Base-by-base conservation (phyloP, 2,888 invertebrate genomes). In the Idaea aversata region DNA sequence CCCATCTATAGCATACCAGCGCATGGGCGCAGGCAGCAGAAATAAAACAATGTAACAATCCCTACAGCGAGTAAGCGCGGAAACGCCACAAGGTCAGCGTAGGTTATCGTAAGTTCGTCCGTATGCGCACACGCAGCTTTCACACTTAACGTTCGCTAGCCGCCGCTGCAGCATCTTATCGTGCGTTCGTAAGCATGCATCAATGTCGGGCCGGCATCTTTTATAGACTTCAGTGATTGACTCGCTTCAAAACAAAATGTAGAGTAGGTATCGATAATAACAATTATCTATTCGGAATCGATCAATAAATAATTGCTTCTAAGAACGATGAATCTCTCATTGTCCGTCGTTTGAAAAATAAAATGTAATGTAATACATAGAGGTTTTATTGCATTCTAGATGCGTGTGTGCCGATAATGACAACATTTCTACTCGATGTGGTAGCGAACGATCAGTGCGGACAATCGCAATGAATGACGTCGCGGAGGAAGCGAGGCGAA, bases 391-490 rank as follows among this genome's bases (percentile, higher is more conserved):
- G 85, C 88, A 87, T 88, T 86, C 87, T 75, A 77, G 78, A 81
- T 89, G 87, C 87, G 89, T 89, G 85, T 86, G 83, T 81, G 81
- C 80, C 81, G 87, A 88, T 91, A 91, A 91, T 91, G 90, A 90
- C 87, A 88, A 89, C 88, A 88, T 91, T 90, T 89, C 88, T 88
- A 90, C 88, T 86, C 85, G 86, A 84, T 84, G 87, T 86, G 88
- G 88, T 90, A 90, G 90, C 87, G 82, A 74, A 77, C 86, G 90
- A 91, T 88, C 90, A 84, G 83, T 77, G 83, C 82, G 85, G 87
- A 85, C 90, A 90, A 91, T 92, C 89, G 87, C 91, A 88, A 91
- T 93, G 92, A 92, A 93, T 93, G 92, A 92, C 92, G 91, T 90
- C 77, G 82, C 76, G 77, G 79, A 77, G 81, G 76, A 79, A 76